Base-by-base conservation (phyloP, 2,888 invertebrate genomes). In the Polydrusus tereticollis region DNA sequence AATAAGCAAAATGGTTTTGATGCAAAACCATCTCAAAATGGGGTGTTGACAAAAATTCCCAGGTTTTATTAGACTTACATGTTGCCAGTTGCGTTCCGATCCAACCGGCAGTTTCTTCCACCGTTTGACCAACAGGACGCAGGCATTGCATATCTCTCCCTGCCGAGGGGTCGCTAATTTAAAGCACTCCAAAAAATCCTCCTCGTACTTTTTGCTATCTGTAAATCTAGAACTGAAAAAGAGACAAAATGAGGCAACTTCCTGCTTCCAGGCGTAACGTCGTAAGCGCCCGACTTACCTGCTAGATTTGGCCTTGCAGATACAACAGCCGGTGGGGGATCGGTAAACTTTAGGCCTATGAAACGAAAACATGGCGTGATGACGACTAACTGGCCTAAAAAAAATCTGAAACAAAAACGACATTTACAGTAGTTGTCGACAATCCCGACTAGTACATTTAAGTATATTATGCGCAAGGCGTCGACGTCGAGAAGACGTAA, bases 141-240 rank as follows among this genome's bases (percentile, higher is more conserved):
- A 95, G 0, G 94, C 94, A 85, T 95, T 94, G 85, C 95, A 95
- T 77, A 95, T 94, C 86, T 94, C 94, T 8, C 94, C 94, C 72
- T 91, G 90, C 26, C 95, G 88, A 45, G 90, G 90, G 77, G 92
- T 91, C 29, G 89, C 87, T 68, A 94, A 87, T 82, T 92, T 90
- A 84, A 95, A 95, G 83, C 94, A 95, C 80, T 91, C 90, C 80
- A 92, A 88, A 83, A 94, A 94, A 82, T 94, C 94, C 76, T 90
- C 90, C 82, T 94, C 94, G 83, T 94, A 95, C 80, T 93, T 93
- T 78, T 92, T 92, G 77, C 94, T 94, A 82, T 94, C 94, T 1
- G 94, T 94, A 84, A 95, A 95, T 76, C 94, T 88, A 33, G 94
- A 94, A 85, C 94, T 93, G 79, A 80, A 72, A 71, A 71, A 47